Base-by-base conservation (phyloP, 2,888 invertebrate genomes). In the Ceratothoa steindachneri region DNA sequence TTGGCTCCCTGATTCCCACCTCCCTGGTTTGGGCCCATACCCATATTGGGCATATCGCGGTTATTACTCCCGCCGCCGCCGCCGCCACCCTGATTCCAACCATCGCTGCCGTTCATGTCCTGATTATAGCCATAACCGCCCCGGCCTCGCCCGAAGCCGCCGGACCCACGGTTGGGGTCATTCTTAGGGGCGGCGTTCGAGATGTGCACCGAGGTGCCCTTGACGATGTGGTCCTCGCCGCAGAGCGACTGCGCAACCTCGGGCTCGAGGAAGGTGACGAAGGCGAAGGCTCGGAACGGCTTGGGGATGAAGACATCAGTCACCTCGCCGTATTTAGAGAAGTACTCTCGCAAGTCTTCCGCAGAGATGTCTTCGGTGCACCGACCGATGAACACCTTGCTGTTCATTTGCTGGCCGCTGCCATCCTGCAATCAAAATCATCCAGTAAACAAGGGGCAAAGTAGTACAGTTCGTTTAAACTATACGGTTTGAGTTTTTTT, bases 241-340 rank as follows among this genome's bases (percentile, higher is more conserved):
- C 94, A 94, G 53, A 95, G 87, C 81, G 90, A 89, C 84, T 93
- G 93, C 66, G 95, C 95, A 69, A 95, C 91, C 84, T 94, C 93
- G 29, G 95, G 92, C 83, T 95, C 94, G 82, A 93, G 87, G 86
- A 97, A 95, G 69, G 96, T 96, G 69, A 97, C 95, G 87, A 97
- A 97, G 80, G 93, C 93, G 85, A 94, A 93, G 71, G 93, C 93
- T 82, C 93, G 87, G 85, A 96, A 97, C 73, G 96, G 96, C 84
- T 93, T 92, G 30, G 97, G 96, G 81, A 97, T 95, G 88, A 95
- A 97, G 71, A 96, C 95, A 87, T 97, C 96, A 74, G 93, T 92
- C 69, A 96, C 95, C 87, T 95, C 94, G 81, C 95, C 95, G 86
- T 89, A 95, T 85, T 92, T 92, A 73, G 91, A 89, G 85, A 95